Percentiles rank a stretch among this genome's conserved stretches.
phyloP scores from a whole-genome alignment of 1,140 invertebrate genomes.

The Eriosoma lanigerum region DNA sequence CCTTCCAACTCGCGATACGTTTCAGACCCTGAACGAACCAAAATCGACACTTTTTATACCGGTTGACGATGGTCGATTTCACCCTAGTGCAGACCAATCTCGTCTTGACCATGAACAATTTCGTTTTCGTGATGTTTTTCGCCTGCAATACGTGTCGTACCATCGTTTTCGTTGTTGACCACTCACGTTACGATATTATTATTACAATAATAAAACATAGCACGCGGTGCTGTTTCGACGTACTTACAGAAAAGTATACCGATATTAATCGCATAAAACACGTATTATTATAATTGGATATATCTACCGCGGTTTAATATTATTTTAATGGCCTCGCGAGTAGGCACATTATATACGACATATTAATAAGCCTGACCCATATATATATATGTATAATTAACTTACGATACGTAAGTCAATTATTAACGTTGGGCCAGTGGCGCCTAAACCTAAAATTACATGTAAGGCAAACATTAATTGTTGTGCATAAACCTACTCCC shows the following conservation, averaged over 20 bases:
- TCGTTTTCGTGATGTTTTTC: background rate
- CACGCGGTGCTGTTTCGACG: no score
- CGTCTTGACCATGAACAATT: no score
- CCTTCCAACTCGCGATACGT: background rate
- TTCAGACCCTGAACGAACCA: background rate
- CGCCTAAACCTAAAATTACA: no score
- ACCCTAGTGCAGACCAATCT: background rate
- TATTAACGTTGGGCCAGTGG: no score
- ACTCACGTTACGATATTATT: background rate
- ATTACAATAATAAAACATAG: no score
- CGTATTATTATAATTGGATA: conserved; percentile 27
- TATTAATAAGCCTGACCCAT: background rate
- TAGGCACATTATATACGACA: background rate
- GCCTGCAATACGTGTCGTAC: background rate
- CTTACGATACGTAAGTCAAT: no score
- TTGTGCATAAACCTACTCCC: no score
- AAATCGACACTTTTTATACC: conserved; percentile 10
- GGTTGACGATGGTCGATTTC: background rate
- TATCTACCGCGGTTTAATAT: background rate
- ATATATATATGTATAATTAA: no score
- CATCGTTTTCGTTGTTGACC: background rate
- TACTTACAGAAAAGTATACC: no score
- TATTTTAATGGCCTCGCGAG: background rate
- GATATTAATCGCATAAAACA: background rate
- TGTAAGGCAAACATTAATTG: no score